phyloP scores from a whole-genome alignment of 2,113 vertebrate genomes.

The Bos indicus region DNA sequence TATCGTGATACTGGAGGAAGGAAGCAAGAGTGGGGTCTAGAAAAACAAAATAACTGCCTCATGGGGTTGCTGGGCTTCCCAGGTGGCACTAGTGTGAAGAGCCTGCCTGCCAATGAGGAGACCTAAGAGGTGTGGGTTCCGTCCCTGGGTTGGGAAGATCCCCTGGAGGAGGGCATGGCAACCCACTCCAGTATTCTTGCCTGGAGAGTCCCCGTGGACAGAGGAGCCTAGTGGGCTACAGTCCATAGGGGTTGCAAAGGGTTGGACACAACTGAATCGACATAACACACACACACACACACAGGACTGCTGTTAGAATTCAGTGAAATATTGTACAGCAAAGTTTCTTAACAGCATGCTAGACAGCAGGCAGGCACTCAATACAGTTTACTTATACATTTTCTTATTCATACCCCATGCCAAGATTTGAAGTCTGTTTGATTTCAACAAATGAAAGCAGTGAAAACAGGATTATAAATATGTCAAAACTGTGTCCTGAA shows the following conservation, averaged over 20 bases:
- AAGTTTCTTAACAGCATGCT: not conserved
- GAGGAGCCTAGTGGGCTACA: not conserved
- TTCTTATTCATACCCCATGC: not conserved
- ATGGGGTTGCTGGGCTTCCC: not conserved
- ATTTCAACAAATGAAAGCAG: not conserved
- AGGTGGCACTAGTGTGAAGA: not conserved
- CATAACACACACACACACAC: not conserved
- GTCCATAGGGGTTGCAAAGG: not conserved
- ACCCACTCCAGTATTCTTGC: not conserved
- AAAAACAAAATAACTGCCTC: not conserved
- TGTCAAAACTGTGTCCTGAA: not conserved
- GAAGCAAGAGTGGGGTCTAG: not conserved
- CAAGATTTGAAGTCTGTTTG: conserved; percentile 14
- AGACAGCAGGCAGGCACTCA: not conserved
- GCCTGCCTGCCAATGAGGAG: not conserved
- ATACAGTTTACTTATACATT: not conserved
- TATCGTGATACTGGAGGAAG: not conserved
- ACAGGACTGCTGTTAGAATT: not conserved
- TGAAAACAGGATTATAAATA: not conserved
- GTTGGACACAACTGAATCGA: not conserved
- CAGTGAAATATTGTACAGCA: not conserved
- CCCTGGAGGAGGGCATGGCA: not conserved
- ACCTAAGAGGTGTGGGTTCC: accelerated
- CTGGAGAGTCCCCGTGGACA: not conserved
- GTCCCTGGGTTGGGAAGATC: not conserved